Conservation (phyloP, 2,888 invertebrate species). For the Dorcus parallelipipedus region DNA sequence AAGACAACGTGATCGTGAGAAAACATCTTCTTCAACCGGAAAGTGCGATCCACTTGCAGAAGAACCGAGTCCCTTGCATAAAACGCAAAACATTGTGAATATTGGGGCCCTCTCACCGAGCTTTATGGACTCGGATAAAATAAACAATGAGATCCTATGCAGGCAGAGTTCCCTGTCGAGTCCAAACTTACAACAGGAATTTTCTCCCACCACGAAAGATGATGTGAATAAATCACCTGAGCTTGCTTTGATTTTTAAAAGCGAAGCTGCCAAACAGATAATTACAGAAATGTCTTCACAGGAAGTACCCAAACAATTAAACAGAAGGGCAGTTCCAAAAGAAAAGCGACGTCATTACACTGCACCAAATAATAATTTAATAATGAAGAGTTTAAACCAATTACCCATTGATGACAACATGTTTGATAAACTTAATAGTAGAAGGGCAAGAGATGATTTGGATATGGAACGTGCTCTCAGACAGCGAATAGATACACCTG, state of each 20-base stretch:
- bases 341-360: conserved; percentile 85
- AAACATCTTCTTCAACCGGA: conserved; percentile 44
- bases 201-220: conserved; percentile 25
- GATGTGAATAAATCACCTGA: conserved; percentile 46
- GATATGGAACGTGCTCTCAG: conserved; percentile 84
- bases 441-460: conserved; percentile 76
- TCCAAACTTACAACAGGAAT: conserved; percentile 34
- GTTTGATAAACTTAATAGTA: conserved; percentile 41
- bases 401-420: conserved; percentile 37
- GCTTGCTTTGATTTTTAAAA: conserved; percentile 78
- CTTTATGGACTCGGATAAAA: conserved; percentile 29
- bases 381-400: conserved; percentile 43
- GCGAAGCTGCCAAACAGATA: conserved; percentile 82
- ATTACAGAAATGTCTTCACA: conserved; percentile 71
- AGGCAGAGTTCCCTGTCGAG: conserved; percentile 35
- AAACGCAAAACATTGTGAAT: conserved; percentile 31
- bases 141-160: conserved; percentile 28
- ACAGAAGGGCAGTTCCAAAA: conserved; percentile 68
- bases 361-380: conserved; percentile 62
- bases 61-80: conserved; percentile 41
- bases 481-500: conserved; percentile 74
- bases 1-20: conserved; percentile 76
- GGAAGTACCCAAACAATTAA: conserved; percentile 38
- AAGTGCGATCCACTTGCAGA: conserved; percentile 47
- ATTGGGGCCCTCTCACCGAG: conserved; percentile 25